Conservation (phyloP, 2,797 vertebrate species). For the Tragopan temminckii region DNA sequence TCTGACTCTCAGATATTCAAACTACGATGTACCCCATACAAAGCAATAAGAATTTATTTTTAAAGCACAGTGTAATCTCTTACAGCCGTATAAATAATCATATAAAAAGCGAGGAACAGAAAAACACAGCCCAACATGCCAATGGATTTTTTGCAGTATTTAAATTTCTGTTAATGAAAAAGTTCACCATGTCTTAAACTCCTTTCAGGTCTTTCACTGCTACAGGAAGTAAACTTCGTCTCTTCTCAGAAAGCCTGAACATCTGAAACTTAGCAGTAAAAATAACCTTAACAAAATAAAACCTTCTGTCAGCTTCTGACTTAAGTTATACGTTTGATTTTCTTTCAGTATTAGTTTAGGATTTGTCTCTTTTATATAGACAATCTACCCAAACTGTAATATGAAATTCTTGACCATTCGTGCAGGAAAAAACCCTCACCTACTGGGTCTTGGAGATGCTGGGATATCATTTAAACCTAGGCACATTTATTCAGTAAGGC, state of each 20-base stretch:
- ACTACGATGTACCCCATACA: neutral
- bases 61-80: neutral
- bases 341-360: neutral
- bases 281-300: constrained; percentile 12
- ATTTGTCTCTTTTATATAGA: constrained; percentile 2
- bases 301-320: neutral
- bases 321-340: fast-evolving
- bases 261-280: neutral
- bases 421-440: neutral
- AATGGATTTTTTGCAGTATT: neutral
- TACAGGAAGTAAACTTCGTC: neutral
- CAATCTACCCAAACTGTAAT: neutral
- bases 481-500: neutral
- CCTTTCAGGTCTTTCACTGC: neutral
- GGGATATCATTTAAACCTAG: neutral
- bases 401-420: neutral
- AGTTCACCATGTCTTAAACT: neutral
- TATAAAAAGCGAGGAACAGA: neutral
- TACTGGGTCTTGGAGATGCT: neutral
- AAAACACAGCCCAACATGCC: neutral
- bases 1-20: neutral
- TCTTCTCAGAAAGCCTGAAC: constrained; percentile 4
- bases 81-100: neutral
- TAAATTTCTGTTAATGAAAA: neutral
- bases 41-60: neutral